phyloP scores from a whole-genome alignment of 2,888 invertebrate genomes.

The Polylopha cassiicola region DNA sequence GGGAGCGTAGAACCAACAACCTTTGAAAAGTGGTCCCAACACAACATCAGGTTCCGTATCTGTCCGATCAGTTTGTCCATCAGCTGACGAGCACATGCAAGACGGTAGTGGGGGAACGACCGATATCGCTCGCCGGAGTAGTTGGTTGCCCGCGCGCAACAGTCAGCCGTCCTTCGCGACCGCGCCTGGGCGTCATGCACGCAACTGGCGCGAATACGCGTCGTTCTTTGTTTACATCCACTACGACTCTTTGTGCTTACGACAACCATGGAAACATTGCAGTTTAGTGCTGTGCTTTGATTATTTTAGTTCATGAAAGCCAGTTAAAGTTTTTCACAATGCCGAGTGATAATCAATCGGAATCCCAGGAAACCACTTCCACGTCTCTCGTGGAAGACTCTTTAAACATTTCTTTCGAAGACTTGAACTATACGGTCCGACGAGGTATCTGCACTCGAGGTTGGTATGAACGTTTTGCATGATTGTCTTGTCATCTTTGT shows the following conservation, averaged over 20 bases:
- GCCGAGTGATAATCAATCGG: conserved; percentile 56
- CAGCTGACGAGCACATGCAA: conserved; percentile 40
- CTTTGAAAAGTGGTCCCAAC: too few species aligned
- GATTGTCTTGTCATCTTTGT: background rate
- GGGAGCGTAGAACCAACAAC: too few species aligned
- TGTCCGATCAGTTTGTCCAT: conserved; percentile 1
- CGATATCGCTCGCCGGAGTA: conserved; percentile 41
- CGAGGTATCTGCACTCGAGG: conserved; percentile 76
- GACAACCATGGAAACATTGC: conserved; percentile 44
- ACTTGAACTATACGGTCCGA: conserved; percentile 80
- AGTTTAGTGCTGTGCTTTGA: conserved; percentile 36
- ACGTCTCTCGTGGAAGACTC: conserved; percentile 62
- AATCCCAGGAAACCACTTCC: conserved; percentile 60
- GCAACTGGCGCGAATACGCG: conserved; percentile 31
- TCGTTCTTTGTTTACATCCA: conserved; percentile 56
- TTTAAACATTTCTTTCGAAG: conserved; percentile 81
- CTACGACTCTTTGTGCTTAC: conserved; percentile 53
- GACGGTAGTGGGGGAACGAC: conserved; percentile 56
- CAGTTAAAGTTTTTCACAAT: conserved; percentile 46
- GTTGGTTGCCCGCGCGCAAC: conserved; percentile 27
- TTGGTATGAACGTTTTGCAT: conserved; percentile 41
- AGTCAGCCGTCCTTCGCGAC: conserved; percentile 30
- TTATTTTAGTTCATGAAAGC: conserved; percentile 31
- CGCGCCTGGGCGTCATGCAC: conserved; percentile 39
- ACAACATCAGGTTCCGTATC: too few species aligned